Evolutionary conservation across 2,113 vertebrate genomes (phyloP), one percentile per base, ranked within the genome.

Genomic region (Leptobrachium ailaonicum): DNA sequence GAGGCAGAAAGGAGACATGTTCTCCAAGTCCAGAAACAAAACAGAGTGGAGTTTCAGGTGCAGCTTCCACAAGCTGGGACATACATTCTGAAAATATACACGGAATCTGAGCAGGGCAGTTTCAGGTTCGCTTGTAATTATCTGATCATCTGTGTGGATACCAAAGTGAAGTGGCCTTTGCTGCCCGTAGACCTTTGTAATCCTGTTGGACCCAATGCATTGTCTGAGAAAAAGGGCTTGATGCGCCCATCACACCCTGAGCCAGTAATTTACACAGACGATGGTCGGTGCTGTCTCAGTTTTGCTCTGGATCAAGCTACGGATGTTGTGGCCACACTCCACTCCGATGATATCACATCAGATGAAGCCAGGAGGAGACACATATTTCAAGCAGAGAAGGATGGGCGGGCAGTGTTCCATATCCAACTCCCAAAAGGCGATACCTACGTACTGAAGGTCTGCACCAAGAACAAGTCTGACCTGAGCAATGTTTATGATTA

Each of bases 371-470:
- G 84, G 53, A 71, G 87, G 41, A 85, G 83, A 14, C 89, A 94
- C 73, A 83, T 94, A 84, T 92, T 95, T 85, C 89, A 92, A 42
- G 63, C 72, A 78, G 88, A 71, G 0, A 82, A 85, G 3, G 84
- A 87, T 58, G 92, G 90, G 73, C 86, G 84, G 66, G 47, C 87
- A 0, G 90, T 94, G 83, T 83, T 94, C 2, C 90, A 89, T 66
- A 87, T 95, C 63, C 94, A 93, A 0, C 87, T 95, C 40, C 94
- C 94, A 0, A 90, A 86, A 0, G 86, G 91, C 0, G 94, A 93
- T n/a, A 87, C 71, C 81, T 95, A 94, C 4, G 89, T 91, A 1
- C 89, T 95, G 64, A 89, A 90, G 50, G 85, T 95, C 71, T 95
- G 89, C 3, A 86, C 89, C 77, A 95, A 91, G 79, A 93, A 93